These are phyloP conservation scores for Grammomys dolichurus DNA, from an alignment of 2,113 vertebrate species.

Conservation along the genomic window DNA sequence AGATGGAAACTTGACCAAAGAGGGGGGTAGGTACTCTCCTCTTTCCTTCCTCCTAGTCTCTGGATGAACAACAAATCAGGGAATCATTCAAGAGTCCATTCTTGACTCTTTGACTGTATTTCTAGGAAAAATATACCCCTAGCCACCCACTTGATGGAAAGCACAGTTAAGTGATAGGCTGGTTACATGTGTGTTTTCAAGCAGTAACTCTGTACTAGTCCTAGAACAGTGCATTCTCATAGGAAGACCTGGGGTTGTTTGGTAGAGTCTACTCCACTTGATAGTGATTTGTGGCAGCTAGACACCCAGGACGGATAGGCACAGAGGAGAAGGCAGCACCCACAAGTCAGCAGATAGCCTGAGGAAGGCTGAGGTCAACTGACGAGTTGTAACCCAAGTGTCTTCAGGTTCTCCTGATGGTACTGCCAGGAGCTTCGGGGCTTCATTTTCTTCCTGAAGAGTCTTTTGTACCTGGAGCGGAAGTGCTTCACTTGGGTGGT, in stretches of 20 bases:
- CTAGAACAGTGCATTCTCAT: background rate
- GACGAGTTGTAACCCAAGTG: background rate
- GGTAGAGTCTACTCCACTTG: background rate
- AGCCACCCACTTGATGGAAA: background rate
- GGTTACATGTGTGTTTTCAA: background rate
- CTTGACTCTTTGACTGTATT: background rate
- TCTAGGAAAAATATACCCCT: background rate
- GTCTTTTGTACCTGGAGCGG: background rate
- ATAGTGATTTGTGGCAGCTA: background rate
- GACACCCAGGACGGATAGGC: background rate
- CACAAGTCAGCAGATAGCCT: background rate
- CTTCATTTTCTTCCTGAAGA: background rate
- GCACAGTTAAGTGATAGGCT: background rate
- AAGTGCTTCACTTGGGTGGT: background rate
- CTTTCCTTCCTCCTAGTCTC: background rate
- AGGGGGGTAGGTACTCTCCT: too few species aligned
- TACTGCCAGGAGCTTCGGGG: background rate
- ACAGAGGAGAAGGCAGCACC: background rate
- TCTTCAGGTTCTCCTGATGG: background rate
- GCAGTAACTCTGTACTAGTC: background rate
- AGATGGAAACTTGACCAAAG: slow-evolving; percentile 5
- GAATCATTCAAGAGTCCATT: background rate
- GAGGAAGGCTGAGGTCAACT: background rate
- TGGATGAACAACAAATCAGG: background rate
- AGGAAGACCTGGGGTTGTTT: background rate